Conservation (phyloP, 2,888 invertebrate genomes). For the Slavum lentiscoides region DNA sequence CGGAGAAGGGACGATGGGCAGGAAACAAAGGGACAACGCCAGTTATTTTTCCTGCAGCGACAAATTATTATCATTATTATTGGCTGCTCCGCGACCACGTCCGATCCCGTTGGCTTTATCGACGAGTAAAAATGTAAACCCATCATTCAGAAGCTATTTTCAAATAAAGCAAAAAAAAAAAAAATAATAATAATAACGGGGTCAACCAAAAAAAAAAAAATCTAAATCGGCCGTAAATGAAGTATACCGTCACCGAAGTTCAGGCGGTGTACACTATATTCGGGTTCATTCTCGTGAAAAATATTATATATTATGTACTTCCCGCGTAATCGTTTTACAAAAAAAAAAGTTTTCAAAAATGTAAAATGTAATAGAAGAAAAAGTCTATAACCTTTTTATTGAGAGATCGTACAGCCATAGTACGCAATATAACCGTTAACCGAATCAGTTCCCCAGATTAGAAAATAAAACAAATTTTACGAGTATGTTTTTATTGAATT, state of each 20-base stretch:
- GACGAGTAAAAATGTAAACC: constrained; percentile 18
- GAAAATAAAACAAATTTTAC: no score
- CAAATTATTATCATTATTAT: constrained; percentile 43
- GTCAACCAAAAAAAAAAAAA: background rate
- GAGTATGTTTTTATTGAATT: no score
- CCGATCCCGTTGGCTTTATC: background rate
- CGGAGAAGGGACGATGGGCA: no score
- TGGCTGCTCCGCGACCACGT: constrained; percentile 3
- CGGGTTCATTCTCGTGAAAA: background rate
- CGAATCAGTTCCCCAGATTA: no score
- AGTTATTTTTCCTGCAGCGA: constrained; percentile 34
- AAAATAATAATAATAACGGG: background rate
- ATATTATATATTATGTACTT: background rate
- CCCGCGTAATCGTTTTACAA: background rate
- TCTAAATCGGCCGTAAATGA: background rate
- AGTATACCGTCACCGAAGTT: no score
- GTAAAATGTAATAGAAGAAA: no score
- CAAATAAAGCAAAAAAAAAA: background rate
- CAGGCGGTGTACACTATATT: background rate
- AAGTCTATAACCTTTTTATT: no score
- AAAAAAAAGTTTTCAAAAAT: no score
- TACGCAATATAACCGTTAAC: no score
- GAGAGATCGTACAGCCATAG: no score
- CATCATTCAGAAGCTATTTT: constrained; percentile 28
- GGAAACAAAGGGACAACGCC: background rate